Evolutionary conservation across 2,113 vertebrate genomes (phyloP).

Genomic region (Stigmatopora argus): DNA sequence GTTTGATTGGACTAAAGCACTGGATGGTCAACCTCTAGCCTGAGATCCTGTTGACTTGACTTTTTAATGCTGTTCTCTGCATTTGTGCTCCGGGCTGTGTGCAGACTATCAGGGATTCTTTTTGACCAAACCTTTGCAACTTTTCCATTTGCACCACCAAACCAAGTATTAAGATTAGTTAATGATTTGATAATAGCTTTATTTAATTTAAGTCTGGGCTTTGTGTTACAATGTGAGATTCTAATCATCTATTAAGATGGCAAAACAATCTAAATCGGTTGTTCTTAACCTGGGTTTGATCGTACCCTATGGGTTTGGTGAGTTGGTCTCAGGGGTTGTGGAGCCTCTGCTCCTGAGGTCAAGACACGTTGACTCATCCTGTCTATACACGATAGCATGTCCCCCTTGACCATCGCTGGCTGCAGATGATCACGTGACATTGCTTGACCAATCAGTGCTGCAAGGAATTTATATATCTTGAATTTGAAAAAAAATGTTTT

Average conservation of each 20-base stretch:
- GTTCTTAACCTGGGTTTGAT: no score
- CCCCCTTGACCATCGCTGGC: no score
- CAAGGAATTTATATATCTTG: no score
- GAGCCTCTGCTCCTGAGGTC: no score
- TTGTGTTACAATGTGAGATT: neutral
- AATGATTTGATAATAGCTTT: neutral
- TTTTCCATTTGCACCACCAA: neutral
- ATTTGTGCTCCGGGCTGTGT: neutral
- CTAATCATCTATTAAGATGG: neutral
- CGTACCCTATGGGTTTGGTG: no score
- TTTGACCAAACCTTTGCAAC: neutral
- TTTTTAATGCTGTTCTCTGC: neutral
- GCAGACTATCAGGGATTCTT: neutral
- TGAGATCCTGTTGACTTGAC: neutral
- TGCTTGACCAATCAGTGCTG: no score
- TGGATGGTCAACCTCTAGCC: neutral
- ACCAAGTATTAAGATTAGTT: neutral
- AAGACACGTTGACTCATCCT: no score
- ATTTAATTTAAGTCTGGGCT: neutral
- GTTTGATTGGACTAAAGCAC: conserved; percentile 3
- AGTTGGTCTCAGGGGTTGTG: no score
- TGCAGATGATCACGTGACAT: no score
- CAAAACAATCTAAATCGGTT: neutral
- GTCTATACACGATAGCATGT: no score
- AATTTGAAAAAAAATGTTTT: no score